These are phyloP conservation scores for Chrysogorgia sp. DNA, from an alignment of 92 coral and sea anemone genomes.

Conservation along the genomic window DNA sequence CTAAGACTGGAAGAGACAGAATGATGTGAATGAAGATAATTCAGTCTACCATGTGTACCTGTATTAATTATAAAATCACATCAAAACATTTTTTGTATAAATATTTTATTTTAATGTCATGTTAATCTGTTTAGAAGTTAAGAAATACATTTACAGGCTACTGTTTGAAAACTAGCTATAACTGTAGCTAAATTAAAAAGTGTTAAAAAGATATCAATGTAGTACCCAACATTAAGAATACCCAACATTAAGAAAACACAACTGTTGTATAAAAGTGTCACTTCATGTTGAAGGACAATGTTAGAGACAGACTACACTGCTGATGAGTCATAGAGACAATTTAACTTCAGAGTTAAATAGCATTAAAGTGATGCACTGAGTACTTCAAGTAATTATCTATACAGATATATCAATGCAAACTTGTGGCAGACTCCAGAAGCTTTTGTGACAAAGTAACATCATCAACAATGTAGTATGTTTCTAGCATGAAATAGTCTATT, in stretches of 20 bases:
- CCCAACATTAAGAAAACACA: slow-evolving; percentile 8
- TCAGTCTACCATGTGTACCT: too few relatives aligned
- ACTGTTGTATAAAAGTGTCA: slow-evolving; percentile 15
- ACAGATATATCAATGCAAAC: too few relatives aligned
- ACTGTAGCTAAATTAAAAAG: slow-evolving; percentile 23
- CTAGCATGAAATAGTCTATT: slow-evolving; percentile 2
- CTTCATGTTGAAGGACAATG: not conserved
- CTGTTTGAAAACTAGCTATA: slow-evolving; percentile 1
- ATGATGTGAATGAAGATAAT: too few relatives aligned
- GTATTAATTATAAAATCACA: too few relatives aligned
- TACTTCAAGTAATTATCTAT: too few relatives aligned
- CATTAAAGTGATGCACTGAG: too few relatives aligned
- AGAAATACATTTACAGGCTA: not conserved
- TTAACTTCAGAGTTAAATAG: not conserved
- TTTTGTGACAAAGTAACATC: not conserved
- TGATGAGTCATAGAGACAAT: not conserved
- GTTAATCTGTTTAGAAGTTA: not conserved
- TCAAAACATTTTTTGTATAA: not conserved
- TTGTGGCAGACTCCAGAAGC: not conserved
- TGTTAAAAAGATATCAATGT: slow-evolving; percentile 20
- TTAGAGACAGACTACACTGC: not conserved
- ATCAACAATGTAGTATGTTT: slow-evolving; percentile 7
- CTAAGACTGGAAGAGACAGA: too few relatives aligned
- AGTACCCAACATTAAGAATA: slow-evolving; percentile 9
- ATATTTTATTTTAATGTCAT: not conserved